Base-by-base conservation (phyloP, 2,113 vertebrate species). In the Chlorodrepanis virens region DNA sequence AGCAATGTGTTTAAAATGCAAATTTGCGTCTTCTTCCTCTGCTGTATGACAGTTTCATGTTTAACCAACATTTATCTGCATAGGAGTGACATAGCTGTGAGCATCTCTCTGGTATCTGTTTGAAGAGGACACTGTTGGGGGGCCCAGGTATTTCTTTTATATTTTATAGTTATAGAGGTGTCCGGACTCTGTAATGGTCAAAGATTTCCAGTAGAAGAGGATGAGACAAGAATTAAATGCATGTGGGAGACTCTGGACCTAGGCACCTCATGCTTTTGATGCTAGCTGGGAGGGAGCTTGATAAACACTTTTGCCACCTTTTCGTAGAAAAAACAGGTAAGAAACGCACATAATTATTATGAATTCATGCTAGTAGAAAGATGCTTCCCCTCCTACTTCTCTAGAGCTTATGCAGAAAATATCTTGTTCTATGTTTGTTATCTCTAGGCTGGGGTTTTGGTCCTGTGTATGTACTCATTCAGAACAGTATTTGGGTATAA, bases 141-240 rank as follows among this genome's bases (percentile, higher is more conserved):
- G 95, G 91, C 90, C 94, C 96, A 96, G 93, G 95, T 97, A 96
- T 97, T 97, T 97, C 96, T 97, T 96, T 97, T 97, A 96, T 95
- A 96, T 97, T 96, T 97, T 96, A 83, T 97, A 97, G 96, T 97
- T 97, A 61, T 97, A 96, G 96, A 96, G 91, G 93, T 97, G 91
- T 96, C 96, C 72, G 70, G 95, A 95, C 74, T 92, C 86, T 96
- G 81, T 97, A 96, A 96, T 95, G 97, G 92, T 95, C 80, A 87
- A 96, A 96, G 94, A 93, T 93, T 96, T 96, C 94, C 94, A 84
- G 77, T 95, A 94, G 94, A 97, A 97, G 97, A 97, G 77, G 96
- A 96, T 96, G 95, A 94, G 79, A 92, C 92, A 96, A 93, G 90
- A 91, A 89, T 95, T 96, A 94, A 96, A 52, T 94, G 79, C 88